Conservation (phyloP, 2,113 vertebrate genomes). For the Leptocoma aspasia region DNA sequence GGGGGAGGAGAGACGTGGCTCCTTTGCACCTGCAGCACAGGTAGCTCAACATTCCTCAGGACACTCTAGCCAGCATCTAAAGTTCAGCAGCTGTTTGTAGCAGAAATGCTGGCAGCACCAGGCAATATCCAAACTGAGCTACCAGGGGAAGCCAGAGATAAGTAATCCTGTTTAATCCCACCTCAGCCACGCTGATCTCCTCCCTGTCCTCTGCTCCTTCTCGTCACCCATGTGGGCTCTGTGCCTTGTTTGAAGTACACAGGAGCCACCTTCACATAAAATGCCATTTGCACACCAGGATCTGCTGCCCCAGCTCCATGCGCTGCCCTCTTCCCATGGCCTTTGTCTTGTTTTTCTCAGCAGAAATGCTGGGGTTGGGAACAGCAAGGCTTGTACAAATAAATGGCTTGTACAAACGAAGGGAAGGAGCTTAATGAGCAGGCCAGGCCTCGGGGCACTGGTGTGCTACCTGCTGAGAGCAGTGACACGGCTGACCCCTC, state of each 20-base stretch:
- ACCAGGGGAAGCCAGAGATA: not conserved
- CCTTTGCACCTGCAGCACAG: not conserved
- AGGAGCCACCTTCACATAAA: not conserved
- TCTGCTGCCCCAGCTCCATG: not conserved
- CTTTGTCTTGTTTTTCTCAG: not conserved
- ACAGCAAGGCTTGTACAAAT: not conserved
- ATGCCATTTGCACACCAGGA: not conserved
- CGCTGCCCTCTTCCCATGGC: not conserved
- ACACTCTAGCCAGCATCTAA: not conserved
- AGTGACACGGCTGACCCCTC: not conserved
- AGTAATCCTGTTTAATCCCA: not conserved
- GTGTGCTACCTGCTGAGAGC: not conserved
- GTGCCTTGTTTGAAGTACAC: accelerated
- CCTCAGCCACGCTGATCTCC: not conserved
- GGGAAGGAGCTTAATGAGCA: not conserved
- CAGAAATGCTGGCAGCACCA: not conserved
- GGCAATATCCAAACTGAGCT: not conserved
- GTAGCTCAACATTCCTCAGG: not conserved
- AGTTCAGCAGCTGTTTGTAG: not conserved
- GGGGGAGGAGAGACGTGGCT: not conserved
- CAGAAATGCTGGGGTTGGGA: not conserved
- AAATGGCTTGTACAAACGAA: not conserved
- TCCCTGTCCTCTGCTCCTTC: not conserved
- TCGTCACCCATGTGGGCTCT: accelerated
- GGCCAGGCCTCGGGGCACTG: not conserved